Conservation (phyloP, 2,888 invertebrate species). For the Lycophotia porphyrea region DNA sequence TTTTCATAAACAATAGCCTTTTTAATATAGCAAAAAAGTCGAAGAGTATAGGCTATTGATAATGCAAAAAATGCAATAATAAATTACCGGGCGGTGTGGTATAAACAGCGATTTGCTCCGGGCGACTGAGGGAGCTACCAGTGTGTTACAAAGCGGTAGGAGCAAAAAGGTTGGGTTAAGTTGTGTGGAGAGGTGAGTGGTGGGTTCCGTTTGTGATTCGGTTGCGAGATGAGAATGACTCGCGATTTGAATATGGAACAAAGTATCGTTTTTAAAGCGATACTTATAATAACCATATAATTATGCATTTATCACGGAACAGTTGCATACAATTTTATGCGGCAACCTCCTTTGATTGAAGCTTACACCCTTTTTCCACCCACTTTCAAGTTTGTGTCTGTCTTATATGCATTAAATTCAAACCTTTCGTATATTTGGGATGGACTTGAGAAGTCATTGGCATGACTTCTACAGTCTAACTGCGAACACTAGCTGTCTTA, state of each 20-base stretch:
- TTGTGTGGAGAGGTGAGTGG: neutral
- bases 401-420: neutral
- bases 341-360: neutral
- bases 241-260: neutral
- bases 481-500: neutral
- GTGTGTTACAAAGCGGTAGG: slow-evolving; percentile 76
- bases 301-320: neutral
- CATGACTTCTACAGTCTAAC: no score
- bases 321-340: neutral
- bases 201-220: slow-evolving; percentile 52
- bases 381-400: neutral
- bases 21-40: slow-evolving; percentile 88
- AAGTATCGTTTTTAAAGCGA: neutral
- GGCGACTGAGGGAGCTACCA: slow-evolving; percentile 89
- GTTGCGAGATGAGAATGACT: neutral
- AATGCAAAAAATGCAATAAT: slow-evolving; percentile 90
- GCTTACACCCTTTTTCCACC: neutral
- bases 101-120: slow-evolving; percentile 89
- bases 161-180: slow-evolving; percentile 67
- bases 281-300: neutral
- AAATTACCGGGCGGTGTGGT: slow-evolving; percentile 88
- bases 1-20: slow-evolving; percentile 90
- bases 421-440: neutral
- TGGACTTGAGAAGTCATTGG: neutral
- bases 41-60: slow-evolving; percentile 88